Percentiles rank a stretch among this genome's conserved stretches.
These are phyloP conservation scores for Trichogramma dendrolimi DNA, from an alignment of 2,888 invertebrate species.

Conservation along the genomic window DNA sequence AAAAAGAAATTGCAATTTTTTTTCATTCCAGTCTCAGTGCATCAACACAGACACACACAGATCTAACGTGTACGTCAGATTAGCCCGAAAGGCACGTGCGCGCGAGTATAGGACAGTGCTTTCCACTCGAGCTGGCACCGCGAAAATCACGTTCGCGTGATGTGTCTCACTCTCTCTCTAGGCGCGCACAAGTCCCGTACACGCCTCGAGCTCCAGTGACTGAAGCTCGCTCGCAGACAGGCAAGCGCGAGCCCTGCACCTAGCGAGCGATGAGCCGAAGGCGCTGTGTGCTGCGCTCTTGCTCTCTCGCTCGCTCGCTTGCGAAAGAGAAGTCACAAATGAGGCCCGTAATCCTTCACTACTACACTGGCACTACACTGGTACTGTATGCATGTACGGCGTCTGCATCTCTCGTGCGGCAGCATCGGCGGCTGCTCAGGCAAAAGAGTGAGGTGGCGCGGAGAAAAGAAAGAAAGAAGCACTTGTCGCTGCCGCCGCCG, in stretches of 20 bases:
- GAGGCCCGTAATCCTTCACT: conserved; percentile 18
- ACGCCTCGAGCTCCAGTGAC: background rate
- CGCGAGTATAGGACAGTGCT: conserved; percentile 41
- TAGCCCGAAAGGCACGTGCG: conserved; percentile 38
- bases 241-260: too few relatives aligned
- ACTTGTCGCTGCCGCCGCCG: too few relatives aligned
- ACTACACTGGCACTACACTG: background rate
- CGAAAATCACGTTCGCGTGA: conserved; percentile 43
- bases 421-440: too few relatives aligned
- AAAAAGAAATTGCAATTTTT: too few relatives aligned
- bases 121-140: conserved; percentile 45
- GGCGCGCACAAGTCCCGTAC: background rate
- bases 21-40: too few relatives aligned
- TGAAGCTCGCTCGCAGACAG: background rate
- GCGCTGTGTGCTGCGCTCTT: background rate
- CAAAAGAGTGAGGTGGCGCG: too few relatives aligned
- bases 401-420: background rate
- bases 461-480: too few relatives aligned
- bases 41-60: too few relatives aligned
- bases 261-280: conserved; percentile 7
- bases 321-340: conserved; percentile 6
- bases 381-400: background rate
- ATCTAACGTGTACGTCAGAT: conserved; percentile 31
- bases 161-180: background rate
- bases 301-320: too few relatives aligned